Conservation (phyloP, 2,797 vertebrate genomes). For the Bryconaethiops microstoma region DNA sequence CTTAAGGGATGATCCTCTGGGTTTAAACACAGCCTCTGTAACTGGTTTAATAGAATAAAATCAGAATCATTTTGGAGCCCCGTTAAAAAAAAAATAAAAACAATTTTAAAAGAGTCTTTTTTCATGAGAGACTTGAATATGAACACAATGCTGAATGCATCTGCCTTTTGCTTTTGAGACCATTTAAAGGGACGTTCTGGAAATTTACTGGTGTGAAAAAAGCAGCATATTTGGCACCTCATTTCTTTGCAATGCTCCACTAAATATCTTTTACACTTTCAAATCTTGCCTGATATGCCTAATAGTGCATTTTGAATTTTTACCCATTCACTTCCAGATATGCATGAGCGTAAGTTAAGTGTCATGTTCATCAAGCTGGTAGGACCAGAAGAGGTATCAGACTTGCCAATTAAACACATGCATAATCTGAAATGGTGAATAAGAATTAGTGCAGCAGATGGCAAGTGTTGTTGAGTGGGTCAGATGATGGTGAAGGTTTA, state of each 20-base stretch:
- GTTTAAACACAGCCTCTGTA: not conserved
- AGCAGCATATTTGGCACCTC: not conserved
- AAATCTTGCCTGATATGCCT: not conserved
- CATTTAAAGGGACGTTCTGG: not conserved
- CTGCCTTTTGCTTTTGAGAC: not conserved
- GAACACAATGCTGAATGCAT: not conserved
- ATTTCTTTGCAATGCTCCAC: conserved; percentile 16
- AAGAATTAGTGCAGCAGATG: not conserved
- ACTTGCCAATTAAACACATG: not conserved
- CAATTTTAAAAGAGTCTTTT: not conserved
- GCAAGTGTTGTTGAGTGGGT: not conserved
- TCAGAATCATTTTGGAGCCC: not conserved
- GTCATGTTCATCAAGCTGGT: not conserved
- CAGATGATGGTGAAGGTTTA: not conserved
- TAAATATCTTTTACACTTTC: not conserved
- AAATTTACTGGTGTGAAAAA: not conserved
- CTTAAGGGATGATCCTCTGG: conserved; percentile 19
- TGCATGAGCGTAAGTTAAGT: not conserved
- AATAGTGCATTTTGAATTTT: not conserved
- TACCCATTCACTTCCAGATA: not conserved
- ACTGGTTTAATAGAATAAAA: conserved; percentile 11
- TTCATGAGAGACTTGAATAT: not conserved
- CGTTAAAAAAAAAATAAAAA: not conserved
- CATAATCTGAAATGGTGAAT: not conserved
- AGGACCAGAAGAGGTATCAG: not conserved